These are phyloP conservation scores for Forbesichthys papilliferus DNA, from an alignment of 2,113 vertebrate genomes.

Conservation along the genomic window DNA sequence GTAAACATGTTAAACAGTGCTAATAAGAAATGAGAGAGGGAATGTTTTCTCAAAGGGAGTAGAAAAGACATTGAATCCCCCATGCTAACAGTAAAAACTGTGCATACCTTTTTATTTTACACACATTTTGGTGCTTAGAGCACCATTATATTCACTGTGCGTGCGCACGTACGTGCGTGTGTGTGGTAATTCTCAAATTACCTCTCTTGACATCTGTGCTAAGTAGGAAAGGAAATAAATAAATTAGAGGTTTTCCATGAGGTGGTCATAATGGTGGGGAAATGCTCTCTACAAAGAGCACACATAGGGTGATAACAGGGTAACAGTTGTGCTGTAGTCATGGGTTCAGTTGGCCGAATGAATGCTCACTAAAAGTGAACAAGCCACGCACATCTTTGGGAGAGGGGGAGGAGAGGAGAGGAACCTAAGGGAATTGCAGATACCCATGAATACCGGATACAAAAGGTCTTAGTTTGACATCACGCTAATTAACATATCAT, in stretches of 20 bases:
- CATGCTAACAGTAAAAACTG: not conserved
- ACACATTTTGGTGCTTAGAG: not conserved
- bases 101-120: not conserved
- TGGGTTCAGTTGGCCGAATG: too few species aligned
- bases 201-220: conserved; percentile 28
- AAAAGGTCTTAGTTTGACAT: not conserved
- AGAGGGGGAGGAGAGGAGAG: too few species aligned
- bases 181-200: conserved; percentile 44
- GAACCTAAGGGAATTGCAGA: too few species aligned
- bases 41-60: not conserved
- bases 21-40: not conserved
- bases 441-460: too few species aligned
- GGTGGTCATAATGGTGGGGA: not conserved
- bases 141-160: not conserved
- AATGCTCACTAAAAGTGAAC: too few species aligned
- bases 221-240: conserved; percentile 53
- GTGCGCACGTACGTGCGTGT: conserved; percentile 7
- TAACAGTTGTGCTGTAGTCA: too few species aligned
- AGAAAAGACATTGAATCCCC: conserved; percentile 9
- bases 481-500: not conserved
- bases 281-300: not conserved
- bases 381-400: too few species aligned
- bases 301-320: too few species aligned
- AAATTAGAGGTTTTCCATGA: conserved; percentile 51
- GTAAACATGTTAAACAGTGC: not conserved